A percentile compares a stretch with the other conserved stretches of the same genome.
Evolutionary conservation across 2,113 vertebrate genomes (phyloP).

Genomic region (Cichladusa arquata): DNA sequence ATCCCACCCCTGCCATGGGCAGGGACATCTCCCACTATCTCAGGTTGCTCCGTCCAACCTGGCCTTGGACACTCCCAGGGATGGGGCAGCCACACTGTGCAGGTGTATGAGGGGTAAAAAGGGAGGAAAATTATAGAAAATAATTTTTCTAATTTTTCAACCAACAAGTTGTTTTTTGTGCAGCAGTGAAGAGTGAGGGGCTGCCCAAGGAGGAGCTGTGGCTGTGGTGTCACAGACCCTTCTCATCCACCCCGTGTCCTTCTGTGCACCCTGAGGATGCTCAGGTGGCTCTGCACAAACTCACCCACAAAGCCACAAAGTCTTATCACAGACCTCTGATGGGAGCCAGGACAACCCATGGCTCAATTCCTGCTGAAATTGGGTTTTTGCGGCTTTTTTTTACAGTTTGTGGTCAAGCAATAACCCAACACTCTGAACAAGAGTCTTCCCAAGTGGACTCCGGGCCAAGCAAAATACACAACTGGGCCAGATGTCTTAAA

Average conservation of each 20-base stretch:
- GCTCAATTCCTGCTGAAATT: not conserved
- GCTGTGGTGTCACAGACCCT: too few relatives aligned
- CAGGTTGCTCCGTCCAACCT: fast-evolving
- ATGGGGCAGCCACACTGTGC: not conserved
- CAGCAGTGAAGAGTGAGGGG: not conserved
- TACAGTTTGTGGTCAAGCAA: not conserved
- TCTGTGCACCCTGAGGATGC: fast-evolving
- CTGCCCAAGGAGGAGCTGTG: fast-evolving
- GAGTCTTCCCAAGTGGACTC: not conserved
- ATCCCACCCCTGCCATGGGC: not conserved
- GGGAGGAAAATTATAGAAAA: not conserved
- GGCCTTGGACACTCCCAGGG: not conserved
- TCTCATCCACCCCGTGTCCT: not conserved
- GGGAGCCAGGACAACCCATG: not conserved
- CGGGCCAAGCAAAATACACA: not conserved
- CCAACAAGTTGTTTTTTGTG: not conserved
- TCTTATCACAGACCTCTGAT: fast-evolving
- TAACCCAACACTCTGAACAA: not conserved
- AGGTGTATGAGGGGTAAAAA: too few relatives aligned
- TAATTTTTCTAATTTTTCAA: not conserved
- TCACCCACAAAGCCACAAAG: not conserved
- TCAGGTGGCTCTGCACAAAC: not conserved
- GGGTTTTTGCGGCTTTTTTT: not conserved
- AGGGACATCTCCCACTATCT: not conserved
- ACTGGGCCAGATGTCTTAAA: not conserved